These are phyloP conservation scores for Halocaridina rubra DNA, from an alignment of 2,888 invertebrate species.

Conservation along the genomic window DNA sequence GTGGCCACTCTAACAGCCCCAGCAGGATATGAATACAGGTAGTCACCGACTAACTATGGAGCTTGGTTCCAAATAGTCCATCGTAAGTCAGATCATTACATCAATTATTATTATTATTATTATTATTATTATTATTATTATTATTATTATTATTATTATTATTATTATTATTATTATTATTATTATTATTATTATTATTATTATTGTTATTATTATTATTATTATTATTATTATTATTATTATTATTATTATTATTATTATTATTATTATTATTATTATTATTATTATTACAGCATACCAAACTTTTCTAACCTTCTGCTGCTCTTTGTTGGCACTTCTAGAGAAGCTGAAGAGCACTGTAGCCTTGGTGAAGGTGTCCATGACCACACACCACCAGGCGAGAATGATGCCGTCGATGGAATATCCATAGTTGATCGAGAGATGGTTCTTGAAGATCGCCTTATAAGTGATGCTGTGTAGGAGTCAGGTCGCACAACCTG, in stretches of 20 bases:
- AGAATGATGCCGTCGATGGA: slow-evolving; percentile 2
- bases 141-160: background rate
- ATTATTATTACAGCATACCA: background rate
- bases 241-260: background rate
- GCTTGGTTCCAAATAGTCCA: too few relatives aligned
- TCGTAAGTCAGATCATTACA: too few relatives aligned
- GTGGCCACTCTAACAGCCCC: too few relatives aligned
- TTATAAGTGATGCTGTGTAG: slow-evolving; percentile 35
- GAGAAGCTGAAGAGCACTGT: background rate
- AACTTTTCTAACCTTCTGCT: slow-evolving; percentile 20
- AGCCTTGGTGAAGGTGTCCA: slow-evolving; percentile 23
- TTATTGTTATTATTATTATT: background rate
- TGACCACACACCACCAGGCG: background rate
- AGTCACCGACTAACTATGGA: too few relatives aligned
- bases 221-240: background rate
- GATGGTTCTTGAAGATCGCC: slow-evolving; percentile 46
- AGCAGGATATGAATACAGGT: too few relatives aligned
- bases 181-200: background rate
- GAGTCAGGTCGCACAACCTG: slow-evolving; percentile 53
- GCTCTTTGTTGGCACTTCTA: slow-evolving; percentile 19
- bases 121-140: too few relatives aligned
- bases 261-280: background rate
- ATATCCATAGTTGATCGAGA: slow-evolving; percentile 20
- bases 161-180: background rate
- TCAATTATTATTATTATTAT: too few relatives aligned